A percentile compares a stretch with the other conserved stretches of the same genome.
Conservation (phyloP, 2,888 invertebrate genomes). For the Xylocampa areola region DNA sequence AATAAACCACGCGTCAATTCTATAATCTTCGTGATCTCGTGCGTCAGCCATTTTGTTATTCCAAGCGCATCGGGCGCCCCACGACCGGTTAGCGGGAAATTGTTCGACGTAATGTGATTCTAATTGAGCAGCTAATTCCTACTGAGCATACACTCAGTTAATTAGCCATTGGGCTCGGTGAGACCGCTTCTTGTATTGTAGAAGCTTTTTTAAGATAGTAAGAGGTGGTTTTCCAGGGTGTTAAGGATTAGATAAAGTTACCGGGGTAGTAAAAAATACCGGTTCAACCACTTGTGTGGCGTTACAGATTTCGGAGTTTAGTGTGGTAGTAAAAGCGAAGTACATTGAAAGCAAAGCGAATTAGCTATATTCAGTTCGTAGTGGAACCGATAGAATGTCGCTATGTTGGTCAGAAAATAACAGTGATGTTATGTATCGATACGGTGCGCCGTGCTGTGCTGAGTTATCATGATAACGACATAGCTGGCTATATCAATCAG, state of each 20-base stretch:
- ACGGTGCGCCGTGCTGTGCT: too few species aligned
- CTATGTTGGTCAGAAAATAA: too few species aligned
- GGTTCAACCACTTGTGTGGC: too few species aligned
- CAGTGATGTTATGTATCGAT: too few species aligned
- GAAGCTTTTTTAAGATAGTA: slow-evolving; percentile 47
- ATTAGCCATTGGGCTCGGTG: slow-evolving; percentile 68
- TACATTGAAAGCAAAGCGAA: background rate
- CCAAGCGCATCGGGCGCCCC: slow-evolving; percentile 76
- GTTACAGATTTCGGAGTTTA: slow-evolving; percentile 7
- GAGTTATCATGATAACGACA: too few species aligned
- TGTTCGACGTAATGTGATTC: slow-evolving; percentile 87
- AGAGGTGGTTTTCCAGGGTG: slow-evolving; percentile 13
- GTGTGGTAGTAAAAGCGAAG: too few species aligned
- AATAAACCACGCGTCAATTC: slow-evolving; percentile 44
- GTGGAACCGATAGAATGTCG: too few species aligned
- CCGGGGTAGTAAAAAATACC: too few species aligned
- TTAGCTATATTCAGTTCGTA: background rate
- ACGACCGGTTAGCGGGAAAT: slow-evolving; percentile 86
- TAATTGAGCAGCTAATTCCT: slow-evolving; percentile 88
- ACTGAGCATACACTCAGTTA: slow-evolving; percentile 79
- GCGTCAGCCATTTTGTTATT: slow-evolving; percentile 80
- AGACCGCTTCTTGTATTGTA: slow-evolving; percentile 49
- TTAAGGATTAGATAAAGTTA: too few species aligned
- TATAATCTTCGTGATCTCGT: slow-evolving; percentile 46
- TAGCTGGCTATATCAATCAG: too few species aligned